Evolutionary conservation across 2,797 vertebrate genomes (phyloP), one percentile per base, ranked within the genome.

Genomic region (Scolopax bukidnonensis): DNA sequence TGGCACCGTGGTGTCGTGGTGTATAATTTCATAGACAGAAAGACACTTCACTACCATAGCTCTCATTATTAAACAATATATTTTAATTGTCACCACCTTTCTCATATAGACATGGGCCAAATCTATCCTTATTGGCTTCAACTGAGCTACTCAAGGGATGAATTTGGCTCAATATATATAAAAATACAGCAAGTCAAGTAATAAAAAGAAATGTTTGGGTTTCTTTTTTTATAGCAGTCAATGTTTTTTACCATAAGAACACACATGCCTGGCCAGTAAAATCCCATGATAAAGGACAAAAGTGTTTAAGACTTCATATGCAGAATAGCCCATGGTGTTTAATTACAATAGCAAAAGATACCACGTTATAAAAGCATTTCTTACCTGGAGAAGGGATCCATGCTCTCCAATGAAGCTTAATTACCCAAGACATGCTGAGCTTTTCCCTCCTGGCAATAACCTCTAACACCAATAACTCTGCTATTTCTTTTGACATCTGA

Each of bases 1-100:
- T 90, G 92, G 89, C 94, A 82, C 43, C 1, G 16, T 24, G n/a
- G 87, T 95, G 91, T 93, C 74, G 18, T 48, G 95, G 96, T 95
- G 91, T 96, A 91, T 96, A 79, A 94, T 96, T 97, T 95, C 93
- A 97, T 24, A 94, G 96, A 94, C 96, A 95, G 89, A 96, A 91
- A 95, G 96, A 95, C 94, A 96, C 91, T 96, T 83, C n/a, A 54
- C 95, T 89, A 96, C 93, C 93, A 90, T 25, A 93, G 91, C 86
- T 94, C 90, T 95, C 93, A 82, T 97, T 97, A 97, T 95, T 96
- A 96, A 96, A 96, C 96, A 96, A 96, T 96, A 96, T 96, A 94
- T 96, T 97, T 97, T 96, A 96, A 97, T 97, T 93, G 95, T 97
- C 96, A 96, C 94, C 95, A 97, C 95, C 96, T 96, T 96, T 92